phyloP scores from a whole-genome alignment of 2,888 invertebrate species.

The Zaprionus bogoriensis region DNA sequence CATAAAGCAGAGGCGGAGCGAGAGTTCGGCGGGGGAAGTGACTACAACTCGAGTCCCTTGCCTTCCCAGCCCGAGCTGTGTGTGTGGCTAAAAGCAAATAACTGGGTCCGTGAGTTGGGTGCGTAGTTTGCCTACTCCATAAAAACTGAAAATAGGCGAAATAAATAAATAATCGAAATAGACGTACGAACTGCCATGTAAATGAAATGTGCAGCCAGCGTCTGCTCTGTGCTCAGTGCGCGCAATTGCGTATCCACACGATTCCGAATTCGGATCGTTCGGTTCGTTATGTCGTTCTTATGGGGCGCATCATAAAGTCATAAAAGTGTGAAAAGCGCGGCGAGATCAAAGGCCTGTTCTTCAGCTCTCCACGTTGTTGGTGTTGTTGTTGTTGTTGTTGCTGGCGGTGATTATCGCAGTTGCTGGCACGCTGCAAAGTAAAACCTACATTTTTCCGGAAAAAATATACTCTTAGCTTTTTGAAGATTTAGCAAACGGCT shows the following conservation, averaged over 20 bases:
- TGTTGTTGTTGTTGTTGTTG: not conserved
- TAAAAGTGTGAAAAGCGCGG: conserved; percentile 71
- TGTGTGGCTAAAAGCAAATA: conserved; percentile 49
- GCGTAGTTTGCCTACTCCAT: conserved; percentile 28
- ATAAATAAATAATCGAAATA: conserved; percentile 56
- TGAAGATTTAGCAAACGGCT: not conserved
- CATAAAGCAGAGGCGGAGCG: conserved; percentile 50
- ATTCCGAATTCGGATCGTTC: not conserved
- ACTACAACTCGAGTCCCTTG: too few relatives aligned
- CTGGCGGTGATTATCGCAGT: not conserved
- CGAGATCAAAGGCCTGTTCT: conserved; percentile 60
- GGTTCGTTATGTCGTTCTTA: conserved; percentile 52
- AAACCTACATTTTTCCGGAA: not conserved
- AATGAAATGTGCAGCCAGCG: conserved; percentile 39
- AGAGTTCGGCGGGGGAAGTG: not conserved
- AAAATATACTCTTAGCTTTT: not conserved
- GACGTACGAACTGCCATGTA: conserved; percentile 39
- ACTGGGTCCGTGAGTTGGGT: conserved; percentile 3
- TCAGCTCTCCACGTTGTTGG: conserved; percentile 7
- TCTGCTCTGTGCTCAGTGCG: not conserved
- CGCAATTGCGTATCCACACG: conserved; percentile 16
- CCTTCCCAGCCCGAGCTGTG: conserved; percentile 7
- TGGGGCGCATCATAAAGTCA: conserved; percentile 71
- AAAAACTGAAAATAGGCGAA: conserved; percentile 51
- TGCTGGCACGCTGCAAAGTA: not conserved